Evolutionary conservation across 2,797 vertebrate genomes (phyloP).

Genomic region (Muscicapa comitata): DNA sequence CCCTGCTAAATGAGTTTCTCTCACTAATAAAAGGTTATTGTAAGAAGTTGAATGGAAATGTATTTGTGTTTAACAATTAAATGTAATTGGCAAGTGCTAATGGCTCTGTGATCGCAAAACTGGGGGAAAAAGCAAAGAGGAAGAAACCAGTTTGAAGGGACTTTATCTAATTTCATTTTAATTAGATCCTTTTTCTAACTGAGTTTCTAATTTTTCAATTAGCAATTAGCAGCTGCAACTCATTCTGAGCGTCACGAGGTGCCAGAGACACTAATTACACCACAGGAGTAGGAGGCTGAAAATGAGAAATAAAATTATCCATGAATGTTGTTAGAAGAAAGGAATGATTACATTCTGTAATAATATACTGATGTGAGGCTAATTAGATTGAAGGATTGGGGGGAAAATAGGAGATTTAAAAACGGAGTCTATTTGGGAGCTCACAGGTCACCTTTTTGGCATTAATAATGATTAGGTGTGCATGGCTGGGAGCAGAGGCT

Average conservation of each 20-base stretch:
- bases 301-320: conserved; percentile 83
- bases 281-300: conserved; percentile 79
- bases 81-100: conserved; percentile 69
- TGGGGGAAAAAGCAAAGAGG: conserved; percentile 66
- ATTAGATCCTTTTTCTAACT: conserved; percentile 95
- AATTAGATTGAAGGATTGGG: conserved; percentile 81
- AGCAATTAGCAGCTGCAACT: conserved; percentile 91
- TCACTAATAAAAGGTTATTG: conserved; percentile 30
- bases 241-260: conserved; percentile 81
- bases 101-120: conserved; percentile 54
- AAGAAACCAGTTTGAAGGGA: conserved; percentile 78
- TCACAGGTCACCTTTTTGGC: conserved; percentile 67
- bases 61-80: conserved; percentile 67
- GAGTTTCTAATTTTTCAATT: conserved; percentile 99
- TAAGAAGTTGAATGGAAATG: conserved; percentile 18
- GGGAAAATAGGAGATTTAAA: conserved; percentile 62
- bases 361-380: conserved; percentile 81
- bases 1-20: not conserved
- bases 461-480: conserved; percentile 34
- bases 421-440: conserved; percentile 62
- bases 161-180: conserved; percentile 94
- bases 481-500: not conserved
- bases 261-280: conserved; percentile 87
- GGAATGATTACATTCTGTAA: conserved; percentile 79
- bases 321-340: conserved; percentile 84